These are phyloP conservation scores for Aramus guarauna DNA, from an alignment of 2,113 vertebrate genomes.

Conservation along the genomic window DNA sequence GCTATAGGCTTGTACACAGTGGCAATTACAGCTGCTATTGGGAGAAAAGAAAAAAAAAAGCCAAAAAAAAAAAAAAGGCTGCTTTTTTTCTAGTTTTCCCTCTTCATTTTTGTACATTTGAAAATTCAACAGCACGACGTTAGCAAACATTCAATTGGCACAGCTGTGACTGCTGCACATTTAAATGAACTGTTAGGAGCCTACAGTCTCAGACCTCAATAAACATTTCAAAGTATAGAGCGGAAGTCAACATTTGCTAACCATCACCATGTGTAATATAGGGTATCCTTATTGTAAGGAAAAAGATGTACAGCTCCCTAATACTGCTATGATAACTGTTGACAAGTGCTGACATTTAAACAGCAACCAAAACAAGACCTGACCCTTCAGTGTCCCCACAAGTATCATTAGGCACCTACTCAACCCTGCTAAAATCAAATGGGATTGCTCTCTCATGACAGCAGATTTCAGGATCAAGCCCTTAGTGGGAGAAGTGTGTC, in stretches of 20 bases:
- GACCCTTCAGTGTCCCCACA: background rate
- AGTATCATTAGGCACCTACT: background rate
- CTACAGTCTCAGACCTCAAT: background rate
- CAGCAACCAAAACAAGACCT: background rate
- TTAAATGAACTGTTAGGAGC: background rate
- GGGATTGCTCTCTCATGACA: background rate
- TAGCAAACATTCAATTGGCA: background rate
- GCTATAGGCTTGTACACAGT: background rate
- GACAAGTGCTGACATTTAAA: constrained; percentile 9
- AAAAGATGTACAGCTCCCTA: background rate
- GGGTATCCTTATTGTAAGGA: background rate
- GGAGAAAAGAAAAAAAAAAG: background rate
- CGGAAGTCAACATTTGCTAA: constrained; percentile 1
- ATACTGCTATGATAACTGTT: background rate
- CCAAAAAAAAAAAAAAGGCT: too few relatives aligned
- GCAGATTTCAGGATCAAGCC: background rate
- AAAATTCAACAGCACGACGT: background rate
- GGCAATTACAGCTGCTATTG: background rate
- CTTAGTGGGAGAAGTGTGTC: background rate
- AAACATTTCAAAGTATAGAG: background rate
- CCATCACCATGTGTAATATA: background rate
- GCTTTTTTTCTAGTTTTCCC: background rate
- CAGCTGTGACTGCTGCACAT: background rate
- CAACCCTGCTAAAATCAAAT: background rate
- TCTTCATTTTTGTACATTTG: background rate